Base-by-base conservation (phyloP, 1,140 invertebrate species). In the Bathynomus jamesi region DNA sequence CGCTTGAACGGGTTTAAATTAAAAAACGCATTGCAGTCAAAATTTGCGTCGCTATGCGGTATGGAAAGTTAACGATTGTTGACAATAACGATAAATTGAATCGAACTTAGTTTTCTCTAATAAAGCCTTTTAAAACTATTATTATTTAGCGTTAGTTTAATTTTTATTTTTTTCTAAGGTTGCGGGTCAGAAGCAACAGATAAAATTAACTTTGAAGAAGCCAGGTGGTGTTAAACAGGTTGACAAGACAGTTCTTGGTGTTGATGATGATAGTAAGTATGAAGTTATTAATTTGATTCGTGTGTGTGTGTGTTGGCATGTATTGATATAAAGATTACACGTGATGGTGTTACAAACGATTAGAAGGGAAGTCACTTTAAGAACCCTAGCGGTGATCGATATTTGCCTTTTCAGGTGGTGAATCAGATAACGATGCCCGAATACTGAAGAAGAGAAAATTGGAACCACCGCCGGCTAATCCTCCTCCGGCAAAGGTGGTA, bases 161-260 rank as follows among this genome's bases (percentile, higher is more conserved):
- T 40, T 40, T 8, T 40, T 40, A 5, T 28, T 66, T 0, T 40
- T 40, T 1, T 69, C 61, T 13, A 75, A 84, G 79, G 76, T 83
- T 27, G 81, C 83, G 25, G 85, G 85, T 11, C 84, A 87, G 53
- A 91, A 91, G 77, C 85, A 87, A 32, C 88, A 89, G 78, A 90
- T 91, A 40, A 90, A 90, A 80, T 79, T 91, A 65, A 90, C 87
- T 24, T 80, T 91, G 8, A 88, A 89, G 68, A 76, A 82, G 78
- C 25, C 79, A 28, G 32, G 32, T 17, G 69, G 78, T 5, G 66
- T 73, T 17, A 71, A 65, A 28, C 72, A 67, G 27, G 64, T 81
- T 21, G 81, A 81, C 17, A 79, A 79, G 71, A 76, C 81, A 10
- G 74, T 74, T 29, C 71, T 78, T 60, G 74, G 79, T n/a, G 72